Evolutionary conservation across 2,888 invertebrate genomes (phyloP).

Genomic region (Zygogramma bicolorata): DNA sequence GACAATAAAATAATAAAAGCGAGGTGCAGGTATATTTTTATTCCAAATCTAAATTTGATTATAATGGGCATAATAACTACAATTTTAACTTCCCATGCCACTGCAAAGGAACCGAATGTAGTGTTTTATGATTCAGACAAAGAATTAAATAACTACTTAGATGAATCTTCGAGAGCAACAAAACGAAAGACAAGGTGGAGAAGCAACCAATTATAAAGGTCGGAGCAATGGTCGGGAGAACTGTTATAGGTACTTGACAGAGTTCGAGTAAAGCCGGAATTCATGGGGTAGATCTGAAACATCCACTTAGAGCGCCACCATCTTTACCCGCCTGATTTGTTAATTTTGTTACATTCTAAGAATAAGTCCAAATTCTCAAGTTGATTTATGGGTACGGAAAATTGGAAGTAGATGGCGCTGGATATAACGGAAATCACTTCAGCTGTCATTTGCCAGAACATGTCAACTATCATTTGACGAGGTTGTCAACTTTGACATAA

Average conservation of each 20-base stretch:
- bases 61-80: slow-evolving; percentile 43
- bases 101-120: slow-evolving; percentile 43
- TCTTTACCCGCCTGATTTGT: too few species aligned
- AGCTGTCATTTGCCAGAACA: too few species aligned
- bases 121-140: slow-evolving; percentile 45
- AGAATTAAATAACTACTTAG: neutral
- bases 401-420: too few species aligned
- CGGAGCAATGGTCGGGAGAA: neutral
- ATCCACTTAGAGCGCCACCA: too few species aligned
- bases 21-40: slow-evolving; percentile 36
- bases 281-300: too few species aligned
- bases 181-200: neutral
- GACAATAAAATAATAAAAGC: slow-evolving; percentile 31
- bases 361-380: too few species aligned
- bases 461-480: too few species aligned
- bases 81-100: slow-evolving; percentile 45
- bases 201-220: neutral
- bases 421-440: too few species aligned
- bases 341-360: too few species aligned
- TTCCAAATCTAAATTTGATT: slow-evolving; percentile 29
- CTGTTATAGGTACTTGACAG: neutral
- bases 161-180: neutral
- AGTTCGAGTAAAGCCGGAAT: too few species aligned
- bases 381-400: too few species aligned
- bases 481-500: too few species aligned